Evolutionary conservation across 2,797 vertebrate species (phyloP), one percentile per base, ranked within the genome.

Genomic region (Leucoraja ocellata): DNA sequence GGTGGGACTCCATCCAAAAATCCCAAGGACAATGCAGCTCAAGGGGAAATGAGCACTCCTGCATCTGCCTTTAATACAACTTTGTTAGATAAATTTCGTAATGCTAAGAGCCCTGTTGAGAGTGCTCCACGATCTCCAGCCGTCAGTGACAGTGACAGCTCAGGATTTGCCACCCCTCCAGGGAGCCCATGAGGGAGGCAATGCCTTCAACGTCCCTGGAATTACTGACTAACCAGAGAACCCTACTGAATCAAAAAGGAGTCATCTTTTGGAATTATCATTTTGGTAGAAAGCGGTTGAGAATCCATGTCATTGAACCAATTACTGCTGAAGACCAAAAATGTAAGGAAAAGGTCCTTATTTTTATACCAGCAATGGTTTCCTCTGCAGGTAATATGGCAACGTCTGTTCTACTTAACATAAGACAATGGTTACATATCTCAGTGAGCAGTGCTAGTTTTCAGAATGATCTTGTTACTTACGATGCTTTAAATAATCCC

Each of bases 41-140:
- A 79, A 76, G 71, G 65, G 79, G 91, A 90, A 65, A 21, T 77
- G 63, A 93, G 10, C 18, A 94, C 93, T 54, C 94, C 94, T 21
- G 58, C 91, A 77, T 93, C 93, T 4, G 77, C 83, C 23, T 93
- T 94, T 54, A 94, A 94, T 32, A 91, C 93, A 7, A 93, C 93
- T 28, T 93, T 94, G 93, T 63, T 94, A 54, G 80, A 93, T 93
- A 94, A 94, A 93, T 94, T 94, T 65, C 78, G 84, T 28, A 94
- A 94, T 14, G 68, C 86, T 0, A 81, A 92, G 94, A 94, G 93
- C 25, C 94, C 94, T 3, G 28, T 65, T 25, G 77, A 63, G 77
- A 93, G 81, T 18, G 6, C 28, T 36, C 58, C 78, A 6, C 74
- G 32, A 63, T 71, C 73, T 14, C 93, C 86, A 79, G 86, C 94